Evolutionary conservation across 2,113 vertebrate species (phyloP), one percentile per base, ranked within the genome.

Genomic region (Garra rufa): DNA sequence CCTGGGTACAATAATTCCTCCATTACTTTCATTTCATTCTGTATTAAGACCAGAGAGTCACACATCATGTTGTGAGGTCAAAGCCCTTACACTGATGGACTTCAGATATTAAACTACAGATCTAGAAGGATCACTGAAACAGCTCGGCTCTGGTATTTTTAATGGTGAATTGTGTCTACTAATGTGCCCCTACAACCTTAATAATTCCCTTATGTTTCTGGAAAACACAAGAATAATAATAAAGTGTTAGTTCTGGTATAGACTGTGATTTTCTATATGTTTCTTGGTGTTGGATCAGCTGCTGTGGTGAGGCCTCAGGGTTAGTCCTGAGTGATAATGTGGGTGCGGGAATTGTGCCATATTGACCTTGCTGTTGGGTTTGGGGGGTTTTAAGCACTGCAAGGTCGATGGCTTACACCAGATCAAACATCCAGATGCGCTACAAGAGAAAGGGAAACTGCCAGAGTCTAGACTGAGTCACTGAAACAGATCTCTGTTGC

Each of bases 351-450:
- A 76, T 24, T 73, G 52, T 69, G 83, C 48, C 78, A 44, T 79
- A 86, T 74, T 87, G 88, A 86, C 88, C 84, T 84, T 79, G 76
- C 44, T 46, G 38, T 76, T 74, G 48, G 81, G 70, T 81, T 74
- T 87, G 57, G 85, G 63, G 77, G 83, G 61, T 76, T 48, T 73
- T 67, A 70, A 57, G 83, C 86, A 70, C 34, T 48, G 70, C 63
- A 80, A 88, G 87, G 87, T 85, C 50, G 76, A 85, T 3, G 71
- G 82, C 67, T 59, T 85, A 87, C 76, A 86, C 70, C 85, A 88
- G 85, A 90, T 90, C 86, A 90, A 87, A 90, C 79, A 87, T 82
- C 38, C 88, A 90, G 87, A 90, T 87, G 76, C 75, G 82, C 59
- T 14, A 52, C 80, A 71, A 84, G 77, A 73, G 80, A 87, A 88